These are phyloP conservation scores for Prochilodus magdalenae DNA, from an alignment of 2,113 vertebrate genomes.

Conservation along the genomic window DNA sequence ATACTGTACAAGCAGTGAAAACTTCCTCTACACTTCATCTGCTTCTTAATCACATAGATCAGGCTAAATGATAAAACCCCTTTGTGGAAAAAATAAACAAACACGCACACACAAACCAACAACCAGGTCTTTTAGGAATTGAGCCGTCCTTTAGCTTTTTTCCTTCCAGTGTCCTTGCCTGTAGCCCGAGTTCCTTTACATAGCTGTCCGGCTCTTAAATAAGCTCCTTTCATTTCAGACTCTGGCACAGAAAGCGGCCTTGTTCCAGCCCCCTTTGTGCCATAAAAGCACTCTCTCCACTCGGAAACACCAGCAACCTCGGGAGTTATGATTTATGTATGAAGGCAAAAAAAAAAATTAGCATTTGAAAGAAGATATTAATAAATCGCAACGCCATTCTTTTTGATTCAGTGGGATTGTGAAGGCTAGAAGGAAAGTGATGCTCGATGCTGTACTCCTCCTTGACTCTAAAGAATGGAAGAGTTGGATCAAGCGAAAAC, in stretches of 20 bases:
- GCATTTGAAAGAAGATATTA: constrained; percentile 79
- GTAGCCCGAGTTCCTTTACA: constrained; percentile 32
- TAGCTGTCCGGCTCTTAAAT: constrained; percentile 42
- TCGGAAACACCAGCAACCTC: constrained; percentile 59
- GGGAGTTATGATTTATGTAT: constrained; percentile 78
- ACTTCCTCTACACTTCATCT: too few relatives aligned
- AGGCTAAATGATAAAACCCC: not conserved
- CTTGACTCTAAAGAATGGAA: constrained; percentile 35
- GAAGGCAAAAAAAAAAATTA: constrained; percentile 64
- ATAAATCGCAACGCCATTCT: constrained; percentile 65
- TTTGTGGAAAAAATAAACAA: not conserved
- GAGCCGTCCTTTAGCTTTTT: constrained; percentile 24
- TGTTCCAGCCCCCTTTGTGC: constrained; percentile 38
- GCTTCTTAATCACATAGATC: not conserved
- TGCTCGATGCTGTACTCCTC: constrained; percentile 21
- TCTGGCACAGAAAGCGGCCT: constrained; percentile 28
- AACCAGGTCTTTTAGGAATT: not conserved
- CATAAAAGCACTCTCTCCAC: constrained; percentile 49
- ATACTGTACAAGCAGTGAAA: too few relatives aligned
- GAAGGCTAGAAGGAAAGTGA: constrained; percentile 27
- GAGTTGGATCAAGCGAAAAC: constrained; percentile 33
- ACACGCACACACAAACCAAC: not conserved
- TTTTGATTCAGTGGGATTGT: constrained; percentile 59
- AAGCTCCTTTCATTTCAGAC: constrained; percentile 51
- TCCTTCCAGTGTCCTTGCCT: constrained; percentile 13